A percentile compares a stretch with the other conserved stretches of the same genome.
Conservation (phyloP, 2,888 invertebrate genomes). For the Belgica antarctica region DNA sequence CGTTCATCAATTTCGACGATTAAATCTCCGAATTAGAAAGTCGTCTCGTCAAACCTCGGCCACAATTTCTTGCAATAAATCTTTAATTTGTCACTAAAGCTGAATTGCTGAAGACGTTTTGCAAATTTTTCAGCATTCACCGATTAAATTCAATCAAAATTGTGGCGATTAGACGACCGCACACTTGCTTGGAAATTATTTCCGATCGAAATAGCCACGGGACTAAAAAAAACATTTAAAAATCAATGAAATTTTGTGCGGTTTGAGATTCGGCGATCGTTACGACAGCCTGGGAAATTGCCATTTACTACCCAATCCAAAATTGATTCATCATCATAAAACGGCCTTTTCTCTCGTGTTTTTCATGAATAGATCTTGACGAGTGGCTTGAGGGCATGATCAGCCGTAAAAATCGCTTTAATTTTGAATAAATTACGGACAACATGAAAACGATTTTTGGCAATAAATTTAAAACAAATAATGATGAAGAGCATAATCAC, state of each 20-base stretch:
- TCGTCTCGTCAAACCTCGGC: no score
- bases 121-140: not conserved
- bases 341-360: not conserved
- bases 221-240: not conserved
- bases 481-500: not conserved
- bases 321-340: not conserved
- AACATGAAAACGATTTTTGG: not conserved
- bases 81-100: no score
- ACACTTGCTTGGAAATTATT: not conserved
- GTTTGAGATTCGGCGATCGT: not conserved
- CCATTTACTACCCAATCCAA: no score
- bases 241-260: no score
- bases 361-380: not conserved
- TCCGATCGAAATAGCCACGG: not conserved
- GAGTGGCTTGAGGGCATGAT: not conserved
- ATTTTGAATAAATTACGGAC: not conserved
- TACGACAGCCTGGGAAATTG: not conserved
- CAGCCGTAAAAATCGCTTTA: not conserved
- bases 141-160: not conserved
- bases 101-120: no score
- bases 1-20: no score
- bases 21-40: no score
- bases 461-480: slow-evolving; percentile 21
- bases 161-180: not conserved
- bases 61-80: no score